Evolutionary conservation across 1,140 invertebrate species (phyloP), one percentile per base, ranked within the genome.

Genomic region (Penaeus chinensis): DNA sequence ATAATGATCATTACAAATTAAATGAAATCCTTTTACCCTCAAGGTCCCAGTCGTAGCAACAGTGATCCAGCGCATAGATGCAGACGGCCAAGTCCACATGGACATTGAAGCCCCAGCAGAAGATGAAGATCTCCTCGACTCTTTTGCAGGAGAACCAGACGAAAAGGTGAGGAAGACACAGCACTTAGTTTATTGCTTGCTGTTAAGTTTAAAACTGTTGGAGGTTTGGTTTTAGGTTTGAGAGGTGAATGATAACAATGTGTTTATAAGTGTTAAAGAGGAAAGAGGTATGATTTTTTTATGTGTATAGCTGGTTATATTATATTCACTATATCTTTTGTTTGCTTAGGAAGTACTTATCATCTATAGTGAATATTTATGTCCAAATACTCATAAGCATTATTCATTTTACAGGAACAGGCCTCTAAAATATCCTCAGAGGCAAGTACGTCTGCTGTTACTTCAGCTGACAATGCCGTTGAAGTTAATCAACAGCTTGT

Each of bases 11-110:
- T 13, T 3, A 47, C 11, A 10, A 47, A 7, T 47, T 89, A 69
- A 32, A 60, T 37, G 32, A 24, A 60, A 78, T 71, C 2, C 65
- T 60, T 22, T 90, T 69, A 66, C 42, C 78, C 22, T 8, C 62
- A 60, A 74, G 90, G 91, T 91, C 80, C 93, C 93, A 22, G 93
- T 93, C n/a, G 93, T 94, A 19, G 93, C 93, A 37, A 93, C 92
- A 19, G 92, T 94, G 18, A 92, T 92, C 4, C 93, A 93, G 88
- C 92, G 91, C 82, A 90, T 93, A 47, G 92, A 92, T 63, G 24
- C 83, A 19, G 91, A 92, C 82, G 93, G 93, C 11, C 92, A 93
- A 89, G 91, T 92, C 8, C 92, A 90, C 86, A 93, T 93, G 82
- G 77, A 91, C 19, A 91, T 93, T 5, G 93, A 94, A 89, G 91